These are phyloP conservation scores for Zonitis immaculata DNA, from an alignment of 2,888 invertebrate genomes.

Conservation along the genomic window DNA sequence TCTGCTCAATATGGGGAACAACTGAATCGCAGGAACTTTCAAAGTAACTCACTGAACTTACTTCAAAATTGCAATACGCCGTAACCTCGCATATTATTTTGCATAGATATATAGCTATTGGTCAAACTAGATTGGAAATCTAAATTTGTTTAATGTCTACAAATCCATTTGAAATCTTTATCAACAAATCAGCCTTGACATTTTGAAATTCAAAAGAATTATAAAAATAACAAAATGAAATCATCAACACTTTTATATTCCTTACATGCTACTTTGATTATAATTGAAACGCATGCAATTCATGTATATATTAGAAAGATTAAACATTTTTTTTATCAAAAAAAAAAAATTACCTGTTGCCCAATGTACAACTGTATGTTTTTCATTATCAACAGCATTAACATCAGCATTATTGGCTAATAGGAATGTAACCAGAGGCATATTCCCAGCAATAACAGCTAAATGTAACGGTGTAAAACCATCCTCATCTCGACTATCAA, in stretches of 20 bases:
- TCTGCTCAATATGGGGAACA: too few species aligned
- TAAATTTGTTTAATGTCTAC: too few species aligned
- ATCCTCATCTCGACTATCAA: conserved; percentile 84
- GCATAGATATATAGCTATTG: too few species aligned
- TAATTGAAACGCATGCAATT: neutral
- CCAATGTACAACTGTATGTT: conserved; percentile 96
- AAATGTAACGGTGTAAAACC: conserved; percentile 94
- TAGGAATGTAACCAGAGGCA: conserved; percentile 78
- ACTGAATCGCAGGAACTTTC: too few species aligned
- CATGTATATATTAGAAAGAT: too few species aligned
- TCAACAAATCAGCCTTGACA: conserved; percentile 14
- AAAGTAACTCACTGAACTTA: too few species aligned
- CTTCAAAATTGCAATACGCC: too few species aligned
- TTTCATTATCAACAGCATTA: conserved; percentile 86
- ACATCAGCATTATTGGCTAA: conserved; percentile 86
- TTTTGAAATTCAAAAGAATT: conserved; percentile 8
- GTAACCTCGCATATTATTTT: too few species aligned
- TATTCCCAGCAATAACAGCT: conserved; percentile 91
- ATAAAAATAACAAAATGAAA: conserved; percentile 1
- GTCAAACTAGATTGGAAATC: too few species aligned
- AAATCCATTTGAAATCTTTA: too few species aligned
- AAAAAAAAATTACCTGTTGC: conserved; percentile 94
- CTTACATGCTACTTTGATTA: neutral
- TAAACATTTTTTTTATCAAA: too few species aligned
- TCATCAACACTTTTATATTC: too few species aligned